Evolutionary conservation across 2,888 invertebrate genomes (phyloP).

Genomic region (Sphaeridia pumilis): DNA sequence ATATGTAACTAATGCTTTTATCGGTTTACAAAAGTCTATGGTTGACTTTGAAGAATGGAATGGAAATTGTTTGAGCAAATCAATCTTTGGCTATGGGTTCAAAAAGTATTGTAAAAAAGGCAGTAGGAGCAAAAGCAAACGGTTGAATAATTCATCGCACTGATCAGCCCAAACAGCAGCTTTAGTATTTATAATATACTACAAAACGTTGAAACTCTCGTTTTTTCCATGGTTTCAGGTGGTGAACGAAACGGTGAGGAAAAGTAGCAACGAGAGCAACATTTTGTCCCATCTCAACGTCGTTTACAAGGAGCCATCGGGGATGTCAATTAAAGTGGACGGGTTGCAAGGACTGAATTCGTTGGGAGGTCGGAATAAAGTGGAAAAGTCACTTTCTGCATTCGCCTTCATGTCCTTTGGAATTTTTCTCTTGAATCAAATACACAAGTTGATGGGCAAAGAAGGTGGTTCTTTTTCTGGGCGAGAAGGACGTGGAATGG

Average conservation of each 20-base stretch:
- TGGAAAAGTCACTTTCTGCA: conserved; percentile 40
- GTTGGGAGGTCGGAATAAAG: conserved; percentile 39
- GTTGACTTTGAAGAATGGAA: too few relatives aligned
- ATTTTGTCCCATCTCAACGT: conserved; percentile 46
- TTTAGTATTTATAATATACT: not conserved
- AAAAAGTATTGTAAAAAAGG: too few relatives aligned
- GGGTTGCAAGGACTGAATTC: not conserved
- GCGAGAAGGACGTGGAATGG: conserved; percentile 42
- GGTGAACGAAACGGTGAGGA: conserved; percentile 45
- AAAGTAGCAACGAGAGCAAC: conserved; percentile 45
- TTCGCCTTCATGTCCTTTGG: conserved; percentile 49
- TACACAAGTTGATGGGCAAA: conserved; percentile 37
- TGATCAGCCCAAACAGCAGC: not conserved
- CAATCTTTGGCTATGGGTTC: too few relatives aligned
- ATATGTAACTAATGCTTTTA: too few relatives aligned
- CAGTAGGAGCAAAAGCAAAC: too few relatives aligned
- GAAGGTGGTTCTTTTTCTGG: conserved; percentile 6
- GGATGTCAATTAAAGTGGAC: conserved; percentile 39
- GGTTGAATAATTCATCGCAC: too few relatives aligned
- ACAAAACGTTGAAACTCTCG: too few relatives aligned
- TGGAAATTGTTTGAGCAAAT: too few relatives aligned
- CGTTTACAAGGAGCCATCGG: conserved; percentile 42
- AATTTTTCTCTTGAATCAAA: conserved; percentile 44
- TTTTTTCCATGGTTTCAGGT: too few relatives aligned
- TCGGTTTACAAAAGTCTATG: too few relatives aligned